Base-by-base conservation (phyloP, 2,888 invertebrate genomes). In the Galerucella pusilla region DNA sequence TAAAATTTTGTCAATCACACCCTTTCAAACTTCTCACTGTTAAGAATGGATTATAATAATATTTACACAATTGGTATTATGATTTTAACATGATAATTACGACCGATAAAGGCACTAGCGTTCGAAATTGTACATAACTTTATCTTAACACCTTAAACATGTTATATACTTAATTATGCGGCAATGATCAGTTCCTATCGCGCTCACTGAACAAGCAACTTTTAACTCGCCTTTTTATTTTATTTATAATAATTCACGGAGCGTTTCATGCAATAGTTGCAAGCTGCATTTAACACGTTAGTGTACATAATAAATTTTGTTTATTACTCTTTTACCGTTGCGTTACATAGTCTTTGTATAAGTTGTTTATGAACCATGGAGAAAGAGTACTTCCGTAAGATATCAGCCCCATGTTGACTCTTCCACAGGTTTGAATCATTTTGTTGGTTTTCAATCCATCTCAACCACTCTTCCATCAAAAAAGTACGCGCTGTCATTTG, bases 71-170 rank as follows among this genome's bases (percentile, higher is more conserved):
- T 65, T 45, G 65, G 45, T 65, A 71, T 64, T 46, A 35, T 65
- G 59, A 71, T 71, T 71, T 65, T 64, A 61, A 63, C 64, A 63
- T 63, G 16, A 61, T 71, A 49, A 35, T 71, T 54, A 71, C 46
- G 35, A 64, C 63, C 70, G 57, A 52, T 57, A 71, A 20, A 46
- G 20, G 69, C 49, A 49, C 45, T 11, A 16, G 49, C 14, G 61
- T 69, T 14, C 63, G 10, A 61, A 35, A 61, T 25, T 16, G 28
- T 61, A 6, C 9, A 42, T 63, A 42, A 35, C 20, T 28, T 60
- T 28, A 60, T 60, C 25, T 20, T 6, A 42, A 42, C 35, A 63
- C 35, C 35, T 9, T 42, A 42, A 42, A 42, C 35, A 9, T 7
- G 35, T n/a, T 63, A 6, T 35, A 63, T 35, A 42, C 16, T 7